A percentile compares a stretch with the other conserved stretches of the same genome.
These are phyloP conservation scores for Protomyctophum bolini DNA, from an alignment of 2,113 vertebrate species.

Conservation along the genomic window DNA sequence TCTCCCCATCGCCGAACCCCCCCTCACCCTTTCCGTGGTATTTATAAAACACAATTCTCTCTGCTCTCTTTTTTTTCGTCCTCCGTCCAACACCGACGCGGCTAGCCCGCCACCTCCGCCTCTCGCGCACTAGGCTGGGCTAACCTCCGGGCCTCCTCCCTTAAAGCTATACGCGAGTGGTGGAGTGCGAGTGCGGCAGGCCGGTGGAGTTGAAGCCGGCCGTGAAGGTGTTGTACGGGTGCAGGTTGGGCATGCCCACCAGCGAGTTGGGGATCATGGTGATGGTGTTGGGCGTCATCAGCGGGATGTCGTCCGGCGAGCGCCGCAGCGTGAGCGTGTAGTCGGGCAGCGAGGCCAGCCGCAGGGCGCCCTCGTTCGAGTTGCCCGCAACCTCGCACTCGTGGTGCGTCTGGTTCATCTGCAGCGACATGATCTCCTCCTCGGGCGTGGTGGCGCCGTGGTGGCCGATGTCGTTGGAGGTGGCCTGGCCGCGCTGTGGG, in stretches of 20 bases:
- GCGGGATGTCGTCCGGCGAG: slow-evolving; percentile 96
- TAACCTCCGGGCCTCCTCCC: slow-evolving; percentile 55
- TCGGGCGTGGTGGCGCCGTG: slow-evolving; percentile 80
- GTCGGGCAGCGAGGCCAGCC: slow-evolving; percentile 91
- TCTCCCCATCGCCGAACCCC: slow-evolving; percentile 19
- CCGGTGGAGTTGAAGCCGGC: slow-evolving; percentile 96
- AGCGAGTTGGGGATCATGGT: slow-evolving; percentile 99
- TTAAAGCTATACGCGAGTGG: slow-evolving; percentile 97
- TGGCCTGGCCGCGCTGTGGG: slow-evolving; percentile 84
- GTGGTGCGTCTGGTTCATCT: slow-evolving; percentile 93
- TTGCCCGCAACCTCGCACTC: slow-evolving; percentile 86
- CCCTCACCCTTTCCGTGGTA: slow-evolving; percentile 61
- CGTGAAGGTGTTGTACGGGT: slow-evolving; percentile 98
- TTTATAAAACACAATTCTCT: slow-evolving; percentile 80
- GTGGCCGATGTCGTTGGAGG: slow-evolving; percentile 86
- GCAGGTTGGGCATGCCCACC: slow-evolving; percentile 96
- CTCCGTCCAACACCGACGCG: slow-evolving; percentile 27
- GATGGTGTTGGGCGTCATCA: slow-evolving; percentile 99
- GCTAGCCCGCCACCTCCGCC: slow-evolving; percentile 20
- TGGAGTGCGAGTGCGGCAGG: slow-evolving; percentile 98
- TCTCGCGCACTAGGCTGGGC: slow-evolving; percentile 26
- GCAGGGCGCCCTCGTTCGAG: slow-evolving; percentile 82
- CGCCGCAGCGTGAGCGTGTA: slow-evolving; percentile 96
- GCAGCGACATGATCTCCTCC: slow-evolving; percentile 95
- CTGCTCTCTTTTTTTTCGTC: slow-evolving; percentile 2